Conservation (phyloP, 2,113 vertebrate species). For the Murina feae region DNA sequence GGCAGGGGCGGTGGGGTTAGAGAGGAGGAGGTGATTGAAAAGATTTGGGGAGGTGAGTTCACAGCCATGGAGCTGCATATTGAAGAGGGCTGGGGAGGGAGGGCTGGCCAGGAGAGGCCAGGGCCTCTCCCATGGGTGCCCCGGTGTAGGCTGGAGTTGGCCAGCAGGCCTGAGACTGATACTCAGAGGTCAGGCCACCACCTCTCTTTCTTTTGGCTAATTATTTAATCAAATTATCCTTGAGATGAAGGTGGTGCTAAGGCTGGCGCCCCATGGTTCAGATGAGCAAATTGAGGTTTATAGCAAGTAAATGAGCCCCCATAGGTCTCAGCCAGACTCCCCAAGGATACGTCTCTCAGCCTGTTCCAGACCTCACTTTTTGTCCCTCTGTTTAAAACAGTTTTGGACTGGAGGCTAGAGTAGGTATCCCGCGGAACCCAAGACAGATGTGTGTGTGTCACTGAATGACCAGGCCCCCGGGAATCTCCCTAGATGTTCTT, state of each 20-base stretch:
- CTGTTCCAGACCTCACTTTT: background rate
- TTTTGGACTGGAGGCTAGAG: background rate
- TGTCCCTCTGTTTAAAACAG: background rate
- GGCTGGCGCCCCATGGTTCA: background rate
- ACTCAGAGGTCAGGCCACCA: background rate
- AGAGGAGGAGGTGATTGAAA: background rate
- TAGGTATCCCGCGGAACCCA: background rate
- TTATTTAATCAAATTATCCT: background rate
- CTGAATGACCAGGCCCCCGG: background rate
- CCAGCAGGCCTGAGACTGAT: background rate
- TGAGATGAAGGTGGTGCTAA: background rate
- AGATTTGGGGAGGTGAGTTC: background rate
- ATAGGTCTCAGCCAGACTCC: too few relatives aligned
- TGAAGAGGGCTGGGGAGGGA: rapidly evolving
- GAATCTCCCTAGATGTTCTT: background rate
- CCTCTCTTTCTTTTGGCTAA: background rate
- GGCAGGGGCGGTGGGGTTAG: background rate
- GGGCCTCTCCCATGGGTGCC: background rate
- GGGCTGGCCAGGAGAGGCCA: background rate
- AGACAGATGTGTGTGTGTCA: background rate
- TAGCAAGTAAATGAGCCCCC: background rate
- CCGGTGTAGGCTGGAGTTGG: too few relatives aligned
- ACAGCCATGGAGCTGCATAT: background rate
- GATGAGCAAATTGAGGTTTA: background rate
- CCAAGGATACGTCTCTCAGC: background rate